Evolutionary conservation across 2,888 invertebrate genomes (phyloP).

Genomic region (Pristionchus entomophagus): DNA sequence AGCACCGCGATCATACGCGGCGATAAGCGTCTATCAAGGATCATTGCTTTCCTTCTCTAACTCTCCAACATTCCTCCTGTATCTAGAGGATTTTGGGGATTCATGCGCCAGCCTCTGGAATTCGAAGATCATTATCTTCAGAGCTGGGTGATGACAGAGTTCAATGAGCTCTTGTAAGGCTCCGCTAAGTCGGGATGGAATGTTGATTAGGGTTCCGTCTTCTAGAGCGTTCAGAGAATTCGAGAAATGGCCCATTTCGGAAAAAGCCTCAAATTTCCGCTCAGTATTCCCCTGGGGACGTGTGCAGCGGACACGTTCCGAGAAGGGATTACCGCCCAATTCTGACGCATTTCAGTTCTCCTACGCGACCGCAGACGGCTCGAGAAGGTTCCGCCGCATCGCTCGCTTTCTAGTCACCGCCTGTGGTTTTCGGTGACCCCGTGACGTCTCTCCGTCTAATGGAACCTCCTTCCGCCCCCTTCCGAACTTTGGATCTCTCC

Average conservation of each 20-base stretch:
- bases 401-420: background rate
- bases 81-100: too few species aligned
- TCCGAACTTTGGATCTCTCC: background rate
- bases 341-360: constrained; percentile 19
- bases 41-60: background rate
- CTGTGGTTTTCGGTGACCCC: constrained; percentile 19
- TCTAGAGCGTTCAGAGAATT: too few species aligned
- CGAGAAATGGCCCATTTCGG: too few species aligned
- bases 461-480: background rate
- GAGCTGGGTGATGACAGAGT: background rate
- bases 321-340: too few species aligned
- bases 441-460: background rate
- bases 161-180: background rate
- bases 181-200: too few species aligned
- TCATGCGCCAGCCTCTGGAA: background rate
- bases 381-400: background rate
- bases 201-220: too few species aligned
- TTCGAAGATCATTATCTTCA: background rate
- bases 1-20: background rate
- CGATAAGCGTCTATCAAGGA: background rate
- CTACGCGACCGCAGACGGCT: background rate
- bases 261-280: too few species aligned
- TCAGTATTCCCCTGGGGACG: too few species aligned
- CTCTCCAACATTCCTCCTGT: background rate
- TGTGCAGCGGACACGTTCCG: too few species aligned